Percentiles rank a stretch among this genome's conserved stretches.
These are phyloP conservation scores for Notothenia rossii DNA, from an alignment of 2,113 vertebrate genomes.

Conservation along the genomic window DNA sequence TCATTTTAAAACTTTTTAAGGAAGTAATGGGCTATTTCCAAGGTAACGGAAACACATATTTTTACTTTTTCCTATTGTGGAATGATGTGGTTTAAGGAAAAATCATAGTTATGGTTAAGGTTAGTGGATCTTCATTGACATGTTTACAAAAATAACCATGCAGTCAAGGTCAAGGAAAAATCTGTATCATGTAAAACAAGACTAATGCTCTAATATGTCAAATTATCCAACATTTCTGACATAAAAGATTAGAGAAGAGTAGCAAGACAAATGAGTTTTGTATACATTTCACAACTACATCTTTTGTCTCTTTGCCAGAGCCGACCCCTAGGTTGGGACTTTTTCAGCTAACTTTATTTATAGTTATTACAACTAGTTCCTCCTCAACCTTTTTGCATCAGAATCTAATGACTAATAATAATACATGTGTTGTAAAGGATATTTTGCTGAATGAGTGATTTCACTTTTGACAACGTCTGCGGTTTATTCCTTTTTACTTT, in stretches of 20 bases:
- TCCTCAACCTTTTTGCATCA: neutral
- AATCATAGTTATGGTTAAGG: neutral
- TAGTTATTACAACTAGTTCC: neutral
- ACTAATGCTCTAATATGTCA: no score
- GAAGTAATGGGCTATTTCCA: no score
- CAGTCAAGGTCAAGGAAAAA: neutral
- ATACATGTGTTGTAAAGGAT: neutral
- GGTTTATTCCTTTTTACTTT: neutral
- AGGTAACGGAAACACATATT: neutral
- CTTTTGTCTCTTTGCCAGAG: neutral
- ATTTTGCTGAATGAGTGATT: neutral
- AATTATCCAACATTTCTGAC: no score
- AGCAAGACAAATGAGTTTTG: neutral
- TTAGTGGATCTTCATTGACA: neutral
- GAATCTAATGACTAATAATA: neutral
- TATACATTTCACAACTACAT: neutral
- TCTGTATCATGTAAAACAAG: no score
- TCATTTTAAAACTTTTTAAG: neutral
- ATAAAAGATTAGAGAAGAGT: neutral
- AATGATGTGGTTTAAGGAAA: neutral
- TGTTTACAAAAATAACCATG: neutral
- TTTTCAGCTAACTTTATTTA: neutral
- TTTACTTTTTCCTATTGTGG: neutral
- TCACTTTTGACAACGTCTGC: neutral
- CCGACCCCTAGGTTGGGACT: neutral